Evolutionary conservation across 1,140 invertebrate species (phyloP).

Genomic region (Pinna nobilis): DNA sequence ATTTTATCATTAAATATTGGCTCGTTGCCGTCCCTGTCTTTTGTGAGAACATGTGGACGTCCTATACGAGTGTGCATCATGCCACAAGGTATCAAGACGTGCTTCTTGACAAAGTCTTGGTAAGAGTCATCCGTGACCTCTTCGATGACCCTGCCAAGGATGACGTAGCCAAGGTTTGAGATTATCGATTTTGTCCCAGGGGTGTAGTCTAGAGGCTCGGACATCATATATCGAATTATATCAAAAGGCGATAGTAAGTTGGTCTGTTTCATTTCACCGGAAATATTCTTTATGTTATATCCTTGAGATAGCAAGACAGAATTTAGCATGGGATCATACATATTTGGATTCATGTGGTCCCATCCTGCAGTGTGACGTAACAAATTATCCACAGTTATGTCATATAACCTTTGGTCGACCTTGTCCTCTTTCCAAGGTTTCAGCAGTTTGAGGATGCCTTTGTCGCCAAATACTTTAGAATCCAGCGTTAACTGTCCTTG

Average conservation of each 20-base stretch:
- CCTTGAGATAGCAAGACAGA: conserved; percentile 44
- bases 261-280: conserved; percentile 48
- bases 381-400: conserved; percentile 68
- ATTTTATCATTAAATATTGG: conserved; percentile 48
- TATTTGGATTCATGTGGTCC: conserved; percentile 55
- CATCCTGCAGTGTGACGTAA: conserved; percentile 67
- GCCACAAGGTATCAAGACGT: conserved; percentile 67
- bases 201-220: conserved; percentile 53
- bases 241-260: conserved; percentile 35
- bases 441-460: conserved; percentile 53
- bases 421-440: conserved; percentile 39
- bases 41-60: conserved; percentile 24
- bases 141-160: conserved; percentile 73
- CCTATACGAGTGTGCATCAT: conserved; percentile 70
- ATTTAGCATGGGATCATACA: conserved; percentile 66
- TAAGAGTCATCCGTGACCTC: conserved; percentile 58
- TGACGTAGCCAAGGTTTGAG: conserved; percentile 72
- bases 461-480: conserved; percentile 61
- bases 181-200: conserved; percentile 66
- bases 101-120: conserved; percentile 63
- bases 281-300: conserved; percentile 58
- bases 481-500: conserved; percentile 49
- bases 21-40: conserved; percentile 36
- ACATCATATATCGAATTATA: conserved; percentile 64
- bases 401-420: conserved; percentile 53